These are phyloP conservation scores for Cyphomyrus discorhynchus DNA, from an alignment of 2,113 vertebrate genomes.

Conservation along the genomic window DNA sequence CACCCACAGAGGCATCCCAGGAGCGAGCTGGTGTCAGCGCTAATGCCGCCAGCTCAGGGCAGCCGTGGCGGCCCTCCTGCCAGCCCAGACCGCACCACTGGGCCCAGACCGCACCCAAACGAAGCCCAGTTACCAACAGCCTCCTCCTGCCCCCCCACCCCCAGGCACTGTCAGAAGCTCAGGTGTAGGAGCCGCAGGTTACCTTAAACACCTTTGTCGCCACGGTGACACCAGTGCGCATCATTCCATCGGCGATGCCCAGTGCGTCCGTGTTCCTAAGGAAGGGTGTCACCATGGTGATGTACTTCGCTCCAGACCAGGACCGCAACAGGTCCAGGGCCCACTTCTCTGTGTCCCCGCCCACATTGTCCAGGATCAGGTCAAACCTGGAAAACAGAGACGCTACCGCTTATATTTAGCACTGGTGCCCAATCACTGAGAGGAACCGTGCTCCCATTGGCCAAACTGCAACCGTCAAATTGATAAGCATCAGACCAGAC, in stretches of 20 bases:
- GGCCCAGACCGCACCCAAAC: not conserved
- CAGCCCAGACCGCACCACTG: not conserved
- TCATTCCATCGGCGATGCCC: slow-evolving; percentile 89
- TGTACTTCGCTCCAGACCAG: slow-evolving; percentile 85
- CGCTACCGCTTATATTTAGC: not conserved
- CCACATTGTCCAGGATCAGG: slow-evolving; percentile 87
- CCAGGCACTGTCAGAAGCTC: too few species aligned
- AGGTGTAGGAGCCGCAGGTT: slow-evolving; percentile 1
- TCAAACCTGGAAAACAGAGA: slow-evolving; percentile 57
- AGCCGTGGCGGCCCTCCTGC: not conserved
- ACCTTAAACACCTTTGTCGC: slow-evolving; percentile 80
- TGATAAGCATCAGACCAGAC: slow-evolving; percentile 25
- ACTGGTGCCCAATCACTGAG: not conserved
- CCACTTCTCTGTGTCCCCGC: slow-evolving; percentile 82
- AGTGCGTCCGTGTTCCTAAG: slow-evolving; percentile 81
- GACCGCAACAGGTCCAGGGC: slow-evolving; percentile 76
- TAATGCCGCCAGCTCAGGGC: not conserved
- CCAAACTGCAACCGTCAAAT: not conserved
- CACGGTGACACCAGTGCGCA: slow-evolving; percentile 74
- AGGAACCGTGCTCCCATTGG: not conserved
- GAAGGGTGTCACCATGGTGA: slow-evolving; percentile 90
- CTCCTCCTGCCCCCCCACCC: not conserved
- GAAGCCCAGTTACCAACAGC: not conserved
- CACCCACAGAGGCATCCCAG: not conserved
- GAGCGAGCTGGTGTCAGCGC: not conserved